Base-by-base conservation (phyloP, 2,888 invertebrate species). In the Philopedon plagiatum region DNA sequence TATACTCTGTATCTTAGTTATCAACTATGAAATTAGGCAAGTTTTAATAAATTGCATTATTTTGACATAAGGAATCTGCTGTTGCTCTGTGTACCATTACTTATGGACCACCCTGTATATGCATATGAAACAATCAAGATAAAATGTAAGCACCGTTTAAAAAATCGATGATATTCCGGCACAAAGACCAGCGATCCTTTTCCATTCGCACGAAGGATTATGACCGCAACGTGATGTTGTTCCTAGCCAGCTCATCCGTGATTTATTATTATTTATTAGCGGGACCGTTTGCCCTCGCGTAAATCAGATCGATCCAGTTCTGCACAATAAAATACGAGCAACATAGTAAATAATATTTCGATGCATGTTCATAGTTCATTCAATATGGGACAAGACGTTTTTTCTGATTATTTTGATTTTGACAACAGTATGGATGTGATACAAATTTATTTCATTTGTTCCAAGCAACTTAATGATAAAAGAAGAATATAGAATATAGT, bases 221-320 rank as follows among this genome's bases (percentile, higher is more conserved):
- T 76, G 75, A 77, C 77, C 76, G 68, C 77, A 76, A 78, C 78
- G 79, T 79, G 78, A 79, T 73, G 76, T 71, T 76, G 76, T 76
- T 73, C 75, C 76, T 67, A 76, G 73, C 71, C 72, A 78, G 78
- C 77, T 79, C 78, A 78, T 80, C 78, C 78, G 68, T 75, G 77
- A 80, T 80, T 79, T 79, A 76, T 78, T 78, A 76, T 79, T 78
- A 80, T 80, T 80, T 79, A 80, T 80, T 79, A 79, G 78, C 77
- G 62, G 75, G 69, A 69, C 71, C 73, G 71, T 67, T 69, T 58
- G 75, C 70, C 68, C 71, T 61, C 54, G 76, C 71, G 75, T 79
- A 78, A 79, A 78, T 79, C 78, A 78, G 77, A 77, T 77, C 78
- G 76, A 77, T 76, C 77, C 77, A 71, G 70, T 70, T 74, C 71